These are phyloP conservation scores for Ochotona princeps DNA, from an alignment of 2,113 vertebrate species.

Conservation along the genomic window DNA sequence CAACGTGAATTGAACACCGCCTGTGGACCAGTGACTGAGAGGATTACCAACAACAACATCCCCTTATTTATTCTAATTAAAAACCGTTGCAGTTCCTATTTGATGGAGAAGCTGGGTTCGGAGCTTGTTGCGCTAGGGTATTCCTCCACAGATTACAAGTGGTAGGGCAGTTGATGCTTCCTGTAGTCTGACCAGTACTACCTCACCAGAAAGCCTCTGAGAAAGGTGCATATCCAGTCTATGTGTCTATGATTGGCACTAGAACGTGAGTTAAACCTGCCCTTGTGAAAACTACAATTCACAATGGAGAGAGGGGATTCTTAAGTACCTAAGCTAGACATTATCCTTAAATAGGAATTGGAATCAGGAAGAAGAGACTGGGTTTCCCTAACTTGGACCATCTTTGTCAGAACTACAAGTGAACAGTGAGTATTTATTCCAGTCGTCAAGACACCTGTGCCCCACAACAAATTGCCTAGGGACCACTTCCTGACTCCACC, in stretches of 20 bases:
- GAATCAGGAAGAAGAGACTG: background rate
- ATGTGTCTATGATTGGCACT: background rate
- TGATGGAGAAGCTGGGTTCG: background rate
- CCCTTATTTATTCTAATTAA: background rate
- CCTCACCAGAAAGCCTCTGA: background rate
- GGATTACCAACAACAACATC: background rate
- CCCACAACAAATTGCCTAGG: no score
- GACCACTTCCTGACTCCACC: no score
- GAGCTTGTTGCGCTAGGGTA: background rate
- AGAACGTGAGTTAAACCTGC: background rate
- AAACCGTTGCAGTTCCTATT: background rate
- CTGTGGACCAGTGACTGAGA: background rate
- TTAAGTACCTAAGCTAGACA: background rate
- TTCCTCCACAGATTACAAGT: background rate
- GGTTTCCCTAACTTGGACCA: background rate
- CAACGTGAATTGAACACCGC: background rate
- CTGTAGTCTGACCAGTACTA: background rate
- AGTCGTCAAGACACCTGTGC: no score
- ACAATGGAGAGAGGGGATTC: background rate
- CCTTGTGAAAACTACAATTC: constrained; percentile 16
- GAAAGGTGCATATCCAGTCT: background rate
- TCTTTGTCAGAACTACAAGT: background rate
- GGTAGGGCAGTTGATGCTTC: background rate
- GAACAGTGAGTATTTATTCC: no score
- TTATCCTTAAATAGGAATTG: background rate